These are phyloP conservation scores for Coelopa pilipes DNA, from an alignment of 2,888 invertebrate species.

Conservation along the genomic window DNA sequence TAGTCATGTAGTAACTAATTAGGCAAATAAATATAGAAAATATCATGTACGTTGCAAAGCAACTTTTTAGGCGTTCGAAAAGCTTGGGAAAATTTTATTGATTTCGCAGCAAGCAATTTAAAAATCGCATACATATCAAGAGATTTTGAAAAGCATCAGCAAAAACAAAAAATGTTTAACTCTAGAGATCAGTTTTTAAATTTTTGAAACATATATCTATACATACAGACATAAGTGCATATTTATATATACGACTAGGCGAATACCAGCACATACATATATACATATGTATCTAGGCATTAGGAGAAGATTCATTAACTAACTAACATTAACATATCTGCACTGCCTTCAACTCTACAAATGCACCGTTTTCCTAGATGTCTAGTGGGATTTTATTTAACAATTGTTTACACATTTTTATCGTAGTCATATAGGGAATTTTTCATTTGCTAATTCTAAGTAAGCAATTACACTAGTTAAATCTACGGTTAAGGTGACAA, in stretches of 20 bases:
- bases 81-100: conserved; percentile 20
- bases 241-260: not conserved
- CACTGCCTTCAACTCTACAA: conserved; percentile 31
- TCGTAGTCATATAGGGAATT: not conserved
- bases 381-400: conserved; percentile 2
- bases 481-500: not conserved
- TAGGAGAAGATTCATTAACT: conserved; percentile 5
- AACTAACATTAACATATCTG: conserved; percentile 23
- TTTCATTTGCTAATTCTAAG: not conserved
- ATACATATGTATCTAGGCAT: not conserved
- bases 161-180: not conserved
- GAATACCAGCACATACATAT: not conserved
- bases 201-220: not conserved
- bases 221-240: not conserved
- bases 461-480: not conserved
- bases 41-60: not conserved
- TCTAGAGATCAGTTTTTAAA: not conserved
- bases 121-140: not conserved
- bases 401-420: not conserved
- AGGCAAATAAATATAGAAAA: not conserved
- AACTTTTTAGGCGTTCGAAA: not conserved
- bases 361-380: conserved; percentile 18
- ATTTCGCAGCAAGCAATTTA: not conserved
- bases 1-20: not conserved
- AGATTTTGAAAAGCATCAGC: not conserved